These are phyloP conservation scores for Eidolon dupreanum DNA, from an alignment of 2,797 vertebrate species.

Conservation along the genomic window DNA sequence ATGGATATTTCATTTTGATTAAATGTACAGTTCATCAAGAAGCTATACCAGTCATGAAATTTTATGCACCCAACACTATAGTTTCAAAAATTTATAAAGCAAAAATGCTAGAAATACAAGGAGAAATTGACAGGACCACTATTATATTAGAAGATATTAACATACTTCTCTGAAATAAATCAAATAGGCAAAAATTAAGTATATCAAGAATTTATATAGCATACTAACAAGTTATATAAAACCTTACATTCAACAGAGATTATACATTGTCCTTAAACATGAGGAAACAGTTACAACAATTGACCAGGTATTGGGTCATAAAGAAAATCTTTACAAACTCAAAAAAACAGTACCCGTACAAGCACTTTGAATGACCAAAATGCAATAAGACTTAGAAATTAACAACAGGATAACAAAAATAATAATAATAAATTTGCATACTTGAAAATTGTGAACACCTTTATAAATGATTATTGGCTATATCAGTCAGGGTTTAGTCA, in stretches of 20 bases:
- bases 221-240: not conserved
- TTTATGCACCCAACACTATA: constrained; percentile 9
- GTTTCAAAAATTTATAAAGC: constrained; percentile 45
- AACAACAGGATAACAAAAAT: not conserved
- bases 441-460: not conserved
- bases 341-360: not conserved
- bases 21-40: not conserved
- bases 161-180: not conserved
- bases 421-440: not conserved
- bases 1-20: constrained; percentile 16
- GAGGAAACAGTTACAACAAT: not conserved
- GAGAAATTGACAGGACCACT: not conserved
- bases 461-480: not conserved
- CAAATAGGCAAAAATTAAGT: constrained; percentile 5
- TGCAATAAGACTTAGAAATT: not conserved
- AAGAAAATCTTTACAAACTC: constrained; percentile 34
- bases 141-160: not conserved
- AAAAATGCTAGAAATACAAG: constrained; percentile 7
- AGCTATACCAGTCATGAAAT: constrained; percentile 22
- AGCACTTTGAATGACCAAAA: not conserved
- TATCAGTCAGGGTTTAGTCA: not conserved
- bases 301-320: not conserved
- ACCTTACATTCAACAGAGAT: not conserved
- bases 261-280: constrained; percentile 46
- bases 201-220: not conserved